Percentiles rank a stretch among this genome's conserved stretches.
Evolutionary conservation across 2,888 invertebrate species (phyloP).

Genomic region (Noctua janthe): DNA sequence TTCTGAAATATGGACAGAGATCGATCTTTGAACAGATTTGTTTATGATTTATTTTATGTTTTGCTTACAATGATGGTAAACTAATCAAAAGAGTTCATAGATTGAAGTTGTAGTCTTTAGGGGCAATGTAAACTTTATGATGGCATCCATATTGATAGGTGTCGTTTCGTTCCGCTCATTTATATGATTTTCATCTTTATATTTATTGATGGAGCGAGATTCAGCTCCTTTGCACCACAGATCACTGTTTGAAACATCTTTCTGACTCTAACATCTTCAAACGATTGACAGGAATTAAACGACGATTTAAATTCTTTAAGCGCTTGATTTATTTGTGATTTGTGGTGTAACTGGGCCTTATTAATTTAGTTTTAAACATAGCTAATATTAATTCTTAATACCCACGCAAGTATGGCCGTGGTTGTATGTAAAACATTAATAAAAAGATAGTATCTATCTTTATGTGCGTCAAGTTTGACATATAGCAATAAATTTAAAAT

Average conservation of each 20-base stretch:
- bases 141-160: neutral
- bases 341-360: neutral
- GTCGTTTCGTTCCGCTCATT: neutral
- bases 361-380: neutral
- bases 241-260: neutral
- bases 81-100: neutral
- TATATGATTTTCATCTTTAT: neutral
- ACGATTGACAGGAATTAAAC: neutral
- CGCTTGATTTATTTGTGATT: neutral
- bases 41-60: neutral
- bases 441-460: conserved; percentile 70
- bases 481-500: conserved; percentile 20
- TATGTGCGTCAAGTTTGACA: conserved; percentile 64
- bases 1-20: neutral
- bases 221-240: neutral
- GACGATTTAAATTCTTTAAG: neutral
- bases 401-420: conserved; percentile 7
- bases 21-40: neutral
- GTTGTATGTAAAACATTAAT: conserved; percentile 15
- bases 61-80: neutral
- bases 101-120: neutral
- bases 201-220: neutral
- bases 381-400: neutral
- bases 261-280: neutral
- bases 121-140: neutral